A percentile compares a stretch with the other conserved stretches of the same genome.
Conservation (phyloP, 2,113 vertebrate genomes). For the Cettia cetti region DNA sequence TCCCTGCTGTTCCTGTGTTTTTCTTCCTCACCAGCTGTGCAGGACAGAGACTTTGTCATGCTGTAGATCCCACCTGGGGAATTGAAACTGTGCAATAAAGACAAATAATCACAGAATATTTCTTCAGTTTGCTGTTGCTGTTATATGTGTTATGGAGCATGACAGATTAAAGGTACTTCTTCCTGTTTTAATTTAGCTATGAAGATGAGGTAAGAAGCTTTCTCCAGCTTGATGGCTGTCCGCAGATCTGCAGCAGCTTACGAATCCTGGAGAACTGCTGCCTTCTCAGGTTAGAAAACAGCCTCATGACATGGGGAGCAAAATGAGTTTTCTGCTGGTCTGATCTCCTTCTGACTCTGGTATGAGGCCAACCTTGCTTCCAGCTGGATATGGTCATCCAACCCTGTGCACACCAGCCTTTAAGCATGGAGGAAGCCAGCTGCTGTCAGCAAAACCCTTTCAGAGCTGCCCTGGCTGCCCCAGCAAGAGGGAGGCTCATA, state of each 20-base stretch:
- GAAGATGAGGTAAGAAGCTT: neutral
- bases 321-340: neutral
- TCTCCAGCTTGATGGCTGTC: neutral
- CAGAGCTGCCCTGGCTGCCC: neutral
- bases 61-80: neutral
- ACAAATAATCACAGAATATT: neutral
- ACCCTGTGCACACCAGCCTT: neutral
- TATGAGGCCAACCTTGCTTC: neutral
- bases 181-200: conserved; percentile 44
- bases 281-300: conserved; percentile 44
- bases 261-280: conserved; percentile 20
- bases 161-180: neutral
- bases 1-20: neutral
- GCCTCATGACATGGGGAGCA: neutral
- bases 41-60: neutral
- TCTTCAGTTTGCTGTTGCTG: neutral
- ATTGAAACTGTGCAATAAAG: neutral
- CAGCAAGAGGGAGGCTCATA: neutral
- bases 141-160: neutral
- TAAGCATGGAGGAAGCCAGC: neutral
- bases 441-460: neutral
- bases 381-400: neutral
- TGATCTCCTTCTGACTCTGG: neutral
- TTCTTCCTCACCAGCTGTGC: neutral
- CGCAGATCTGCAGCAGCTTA: neutral